Conservation (phyloP, 1,140 invertebrate genomes). For the Caenorhabditis briggsae region DNA sequence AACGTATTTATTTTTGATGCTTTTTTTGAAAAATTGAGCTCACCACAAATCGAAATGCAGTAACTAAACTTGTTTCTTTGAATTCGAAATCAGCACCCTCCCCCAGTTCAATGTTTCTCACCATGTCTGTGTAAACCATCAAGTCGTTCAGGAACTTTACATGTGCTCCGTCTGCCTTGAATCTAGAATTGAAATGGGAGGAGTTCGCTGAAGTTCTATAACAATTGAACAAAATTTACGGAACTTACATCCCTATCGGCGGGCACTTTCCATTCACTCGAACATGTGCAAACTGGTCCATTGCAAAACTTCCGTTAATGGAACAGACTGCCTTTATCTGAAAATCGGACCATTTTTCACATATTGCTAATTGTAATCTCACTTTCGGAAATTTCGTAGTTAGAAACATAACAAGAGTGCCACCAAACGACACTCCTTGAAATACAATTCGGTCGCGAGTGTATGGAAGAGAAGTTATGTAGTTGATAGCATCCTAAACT, state of each 20-base stretch:
- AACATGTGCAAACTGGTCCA: slow-evolving; percentile 5
- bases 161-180: not conserved
- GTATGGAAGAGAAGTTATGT: slow-evolving; percentile 25
- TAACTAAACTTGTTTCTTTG: not conserved
- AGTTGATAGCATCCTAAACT: slow-evolving; percentile 51
- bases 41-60: slow-evolving; percentile 18
- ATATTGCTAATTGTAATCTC: not conserved
- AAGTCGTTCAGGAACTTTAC: not conserved
- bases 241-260: slow-evolving; percentile 15
- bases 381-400: slow-evolving; percentile 41
- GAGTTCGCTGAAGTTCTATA: no score
- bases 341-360: not conserved
- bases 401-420: slow-evolving; percentile 55
- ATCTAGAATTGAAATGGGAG: not conserved
- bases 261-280: slow-evolving; percentile 16
- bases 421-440: slow-evolving; percentile 60
- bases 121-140: slow-evolving; percentile 37
- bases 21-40: no score
- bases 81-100: not conserved
- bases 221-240: not conserved
- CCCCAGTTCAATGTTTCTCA: not conserved
- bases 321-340: slow-evolving; percentile 58
- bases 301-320: slow-evolving; percentile 44
- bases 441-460: slow-evolving; percentile 35
- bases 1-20: no score